These are phyloP conservation scores for Drosophila helvetica DNA, from an alignment of 2,888 invertebrate genomes.

Conservation along the genomic window DNA sequence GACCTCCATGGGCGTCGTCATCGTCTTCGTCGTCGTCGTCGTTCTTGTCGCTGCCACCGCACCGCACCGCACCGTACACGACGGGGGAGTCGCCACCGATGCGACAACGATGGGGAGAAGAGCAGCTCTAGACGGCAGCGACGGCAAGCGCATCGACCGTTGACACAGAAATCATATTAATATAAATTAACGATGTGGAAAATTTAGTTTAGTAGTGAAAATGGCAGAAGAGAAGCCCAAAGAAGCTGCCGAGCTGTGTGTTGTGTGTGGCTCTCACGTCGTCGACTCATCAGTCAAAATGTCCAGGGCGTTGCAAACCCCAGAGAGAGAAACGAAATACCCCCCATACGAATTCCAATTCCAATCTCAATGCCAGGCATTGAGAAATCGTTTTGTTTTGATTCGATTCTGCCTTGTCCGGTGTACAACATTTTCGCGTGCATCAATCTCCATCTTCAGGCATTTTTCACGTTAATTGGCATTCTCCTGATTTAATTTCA, in stretches of 20 bases:
- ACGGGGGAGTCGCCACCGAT: conserved; percentile 44
- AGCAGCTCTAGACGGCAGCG: conserved; percentile 36
- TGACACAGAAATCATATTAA: conserved; percentile 83
- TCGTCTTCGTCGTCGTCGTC: conserved; percentile 35
- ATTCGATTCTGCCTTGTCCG: conserved; percentile 39
- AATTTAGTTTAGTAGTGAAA: conserved; percentile 84
- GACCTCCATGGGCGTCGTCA: conserved; percentile 73
- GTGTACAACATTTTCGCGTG: conserved; percentile 28
- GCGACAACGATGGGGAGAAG: conserved; percentile 16
- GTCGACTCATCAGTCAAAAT: conserved; percentile 73
- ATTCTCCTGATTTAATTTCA: conserved; percentile 38
- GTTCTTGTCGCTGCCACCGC: conserved; percentile 3
- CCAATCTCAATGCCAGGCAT: conserved; percentile 29
- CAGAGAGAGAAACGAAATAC: conserved; percentile 35
- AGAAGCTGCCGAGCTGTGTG: conserved; percentile 23
- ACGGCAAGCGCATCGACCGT: conserved; percentile 62
- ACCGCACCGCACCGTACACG: background rate
- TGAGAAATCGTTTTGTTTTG: conserved; percentile 67
- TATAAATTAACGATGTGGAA: conserved; percentile 84
- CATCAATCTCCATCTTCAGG: conserved; percentile 65
- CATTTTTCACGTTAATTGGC: conserved; percentile 68
- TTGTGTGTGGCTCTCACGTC: conserved; percentile 60
- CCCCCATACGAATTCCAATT: conserved; percentile 25
- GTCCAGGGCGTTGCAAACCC: conserved; percentile 66
- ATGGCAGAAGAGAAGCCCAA: conserved; percentile 52